A percentile compares a stretch with the other conserved stretches of the same genome.
Conservation (phyloP, 2,888 invertebrate species). For the Cartodere bifasciata region DNA sequence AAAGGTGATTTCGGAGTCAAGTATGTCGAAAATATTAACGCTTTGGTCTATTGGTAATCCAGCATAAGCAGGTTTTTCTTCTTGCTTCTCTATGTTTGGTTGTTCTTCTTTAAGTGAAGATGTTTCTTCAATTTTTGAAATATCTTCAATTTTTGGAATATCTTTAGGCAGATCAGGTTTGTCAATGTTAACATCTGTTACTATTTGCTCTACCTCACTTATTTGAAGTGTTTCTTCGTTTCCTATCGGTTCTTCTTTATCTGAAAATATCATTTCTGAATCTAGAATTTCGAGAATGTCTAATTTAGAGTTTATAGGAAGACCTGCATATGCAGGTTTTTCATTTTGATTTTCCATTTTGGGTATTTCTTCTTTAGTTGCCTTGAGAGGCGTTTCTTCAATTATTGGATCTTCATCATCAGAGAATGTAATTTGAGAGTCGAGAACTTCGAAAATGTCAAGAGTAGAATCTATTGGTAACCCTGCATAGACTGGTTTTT, state of each 20-base stretch:
- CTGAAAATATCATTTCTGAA: constrained; percentile 21
- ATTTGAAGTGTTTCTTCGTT: no score
- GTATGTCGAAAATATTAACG: constrained; percentile 29
- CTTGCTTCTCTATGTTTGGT: no score
- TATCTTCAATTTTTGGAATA: no score
- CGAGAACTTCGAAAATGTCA: background rate
- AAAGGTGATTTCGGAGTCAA: constrained; percentile 18
- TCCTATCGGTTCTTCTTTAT: constrained; percentile 17
- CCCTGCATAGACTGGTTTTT: constrained; percentile 22
- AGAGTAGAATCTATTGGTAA: background rate
- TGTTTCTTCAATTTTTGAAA: no score
- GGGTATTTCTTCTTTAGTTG: background rate
- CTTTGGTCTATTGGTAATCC: constrained; percentile 23
- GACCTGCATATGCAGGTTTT: background rate
- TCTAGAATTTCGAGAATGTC: no score
- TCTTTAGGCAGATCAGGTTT: no score
- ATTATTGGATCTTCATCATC: constrained; percentile 5
- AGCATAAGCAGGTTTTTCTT: constrained; percentile 12
- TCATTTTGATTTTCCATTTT: background rate
- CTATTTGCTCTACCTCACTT: no score
- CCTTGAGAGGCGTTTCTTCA: background rate
- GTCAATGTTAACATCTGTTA: no score
- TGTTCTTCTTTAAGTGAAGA: no score
- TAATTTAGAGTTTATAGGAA: no score
- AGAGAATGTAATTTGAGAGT: constrained; percentile 5